A percentile compares a stretch with the other conserved stretches of the same genome.
Conservation (phyloP, 2,888 invertebrate genomes). For the Autographa pulchrina region DNA sequence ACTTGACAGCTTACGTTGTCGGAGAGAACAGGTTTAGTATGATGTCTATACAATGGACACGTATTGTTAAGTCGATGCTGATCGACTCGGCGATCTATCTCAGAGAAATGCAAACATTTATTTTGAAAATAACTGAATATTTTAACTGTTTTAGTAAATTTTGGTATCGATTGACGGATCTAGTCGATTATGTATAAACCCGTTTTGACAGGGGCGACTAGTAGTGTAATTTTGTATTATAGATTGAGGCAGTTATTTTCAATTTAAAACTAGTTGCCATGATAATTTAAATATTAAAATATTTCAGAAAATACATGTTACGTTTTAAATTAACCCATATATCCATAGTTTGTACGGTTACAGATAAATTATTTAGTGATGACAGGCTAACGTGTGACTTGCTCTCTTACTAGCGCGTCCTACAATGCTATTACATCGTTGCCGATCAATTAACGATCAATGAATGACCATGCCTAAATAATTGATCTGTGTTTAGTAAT, state of each 20-base stretch:
- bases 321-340: neutral
- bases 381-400: slow-evolving; percentile 9
- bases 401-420: neutral
- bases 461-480: neutral
- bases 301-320: neutral
- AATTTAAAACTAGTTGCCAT: slow-evolving; percentile 11
- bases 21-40: neutral
- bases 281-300: neutral
- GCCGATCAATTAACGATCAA: neutral
- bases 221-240: slow-evolving; percentile 12
- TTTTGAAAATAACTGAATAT: slow-evolving; percentile 30
- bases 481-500: slow-evolving; percentile 3
- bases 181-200: slow-evolving; percentile 31
- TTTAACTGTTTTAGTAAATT: slow-evolving; percentile 16
- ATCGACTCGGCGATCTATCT: slow-evolving; percentile 7
- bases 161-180: slow-evolving; percentile 3
- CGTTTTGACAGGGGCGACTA: slow-evolving; percentile 23
- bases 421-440: neutral
- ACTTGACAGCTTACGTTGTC: neutral
- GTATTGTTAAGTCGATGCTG: neutral
- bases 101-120: slow-evolving; percentile 10
- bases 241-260: slow-evolving; percentile 28
- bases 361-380: neutral
- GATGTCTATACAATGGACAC: neutral
- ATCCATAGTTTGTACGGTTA: neutral